Percentiles rank a stretch among this genome's conserved stretches.
phyloP scores from a whole-genome alignment of 1,140 invertebrate species.

The Saccostrea echinata region DNA sequence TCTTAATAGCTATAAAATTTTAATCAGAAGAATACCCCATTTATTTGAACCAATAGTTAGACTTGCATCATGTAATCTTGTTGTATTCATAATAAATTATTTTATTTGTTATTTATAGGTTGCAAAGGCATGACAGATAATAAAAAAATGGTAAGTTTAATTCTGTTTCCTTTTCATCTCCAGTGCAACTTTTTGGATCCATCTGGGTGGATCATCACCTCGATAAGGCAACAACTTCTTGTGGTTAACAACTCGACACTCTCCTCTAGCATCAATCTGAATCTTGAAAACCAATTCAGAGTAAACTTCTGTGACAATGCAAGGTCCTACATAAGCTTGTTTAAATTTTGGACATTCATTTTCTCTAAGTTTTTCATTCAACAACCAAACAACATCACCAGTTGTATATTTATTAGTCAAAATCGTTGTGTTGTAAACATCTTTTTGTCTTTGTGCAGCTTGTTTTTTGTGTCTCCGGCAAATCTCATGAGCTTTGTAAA shows the following conservation, averaged over 20 bases:
- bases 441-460: slow-evolving; percentile 17
- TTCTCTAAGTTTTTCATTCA: not conserved
- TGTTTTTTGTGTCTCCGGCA: slow-evolving; percentile 20
- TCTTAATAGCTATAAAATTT: not conserved
- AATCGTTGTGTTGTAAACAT: slow-evolving; percentile 3
- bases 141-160: not conserved
- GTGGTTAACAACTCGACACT: not conserved
- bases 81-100: not conserved
- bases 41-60: too few relatives aligned
- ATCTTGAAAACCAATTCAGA: slow-evolving; percentile 33
- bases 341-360: slow-evolving; percentile 24
- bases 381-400: slow-evolving; percentile 26
- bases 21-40: too few relatives aligned
- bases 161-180: not conserved
- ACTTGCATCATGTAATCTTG: not conserved
- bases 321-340: slow-evolving; percentile 27
- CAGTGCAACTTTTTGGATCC: not conserved
- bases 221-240: slow-evolving; percentile 38
- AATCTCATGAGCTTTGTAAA: too few relatives aligned
- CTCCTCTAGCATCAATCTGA: slow-evolving; percentile 6
- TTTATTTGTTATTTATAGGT: not conserved
- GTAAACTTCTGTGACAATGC: not conserved
- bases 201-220: not conserved
- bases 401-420: not conserved
- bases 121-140: not conserved